Evolutionary conservation across 2,797 vertebrate species (phyloP).

Genomic region (Podarcis siculus): DNA sequence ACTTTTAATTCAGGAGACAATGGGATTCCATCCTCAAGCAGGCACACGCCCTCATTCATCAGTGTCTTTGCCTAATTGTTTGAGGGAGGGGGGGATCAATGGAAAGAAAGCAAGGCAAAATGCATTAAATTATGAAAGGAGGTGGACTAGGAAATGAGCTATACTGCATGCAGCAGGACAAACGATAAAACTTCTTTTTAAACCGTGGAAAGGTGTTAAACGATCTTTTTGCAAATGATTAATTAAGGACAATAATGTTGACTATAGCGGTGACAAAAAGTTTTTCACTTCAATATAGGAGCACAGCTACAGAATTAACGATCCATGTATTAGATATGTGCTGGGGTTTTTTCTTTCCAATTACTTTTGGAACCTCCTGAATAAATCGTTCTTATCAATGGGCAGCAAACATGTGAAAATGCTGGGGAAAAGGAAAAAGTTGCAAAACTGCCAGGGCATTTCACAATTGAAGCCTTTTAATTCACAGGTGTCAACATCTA

Average conservation of each 20-base stretch:
- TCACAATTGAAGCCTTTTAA: neutral
- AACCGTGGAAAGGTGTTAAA: neutral
- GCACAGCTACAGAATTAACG: neutral
- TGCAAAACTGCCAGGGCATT: no score
- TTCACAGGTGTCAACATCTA: neutral
- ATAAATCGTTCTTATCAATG: neutral
- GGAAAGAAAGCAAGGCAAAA: neutral
- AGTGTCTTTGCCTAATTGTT: slow-evolving; percentile 22
- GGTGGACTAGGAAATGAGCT: slow-evolving; percentile 18
- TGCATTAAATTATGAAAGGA: slow-evolving; percentile 30
- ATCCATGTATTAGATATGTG: neutral
- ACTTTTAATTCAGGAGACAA: slow-evolving; percentile 24
- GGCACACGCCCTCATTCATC: slow-evolving; percentile 16
- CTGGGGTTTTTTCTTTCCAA: neutral
- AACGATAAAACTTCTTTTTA: neutral
- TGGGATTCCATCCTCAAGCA: neutral
- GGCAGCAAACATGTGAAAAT: neutral
- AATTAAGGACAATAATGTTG: slow-evolving; percentile 4
- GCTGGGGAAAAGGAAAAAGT: neutral
- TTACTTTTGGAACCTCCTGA: neutral
- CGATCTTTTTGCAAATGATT: neutral
- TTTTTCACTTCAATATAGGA: neutral
- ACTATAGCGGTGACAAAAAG: neutral
- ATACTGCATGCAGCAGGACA: neutral
- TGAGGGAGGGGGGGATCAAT: slow-evolving; percentile 3